phyloP scores from a whole-genome alignment of 2,888 invertebrate species.

The Dascillus cervinus region DNA sequence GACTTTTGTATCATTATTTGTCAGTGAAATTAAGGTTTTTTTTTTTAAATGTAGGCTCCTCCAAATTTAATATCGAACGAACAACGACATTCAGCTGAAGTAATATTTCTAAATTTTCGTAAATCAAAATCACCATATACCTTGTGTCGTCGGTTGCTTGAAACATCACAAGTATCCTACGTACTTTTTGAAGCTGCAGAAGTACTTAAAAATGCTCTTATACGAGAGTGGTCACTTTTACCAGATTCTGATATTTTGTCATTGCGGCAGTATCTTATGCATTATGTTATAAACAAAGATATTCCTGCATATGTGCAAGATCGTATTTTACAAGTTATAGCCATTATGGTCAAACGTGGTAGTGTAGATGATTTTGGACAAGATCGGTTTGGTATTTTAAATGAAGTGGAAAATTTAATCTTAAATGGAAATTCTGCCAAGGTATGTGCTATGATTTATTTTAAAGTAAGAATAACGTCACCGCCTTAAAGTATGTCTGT shows the following conservation, averaged over 20 bases:
- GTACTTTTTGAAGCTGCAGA: constrained; percentile 84
- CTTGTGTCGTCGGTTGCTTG: constrained; percentile 71
- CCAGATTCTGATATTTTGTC: constrained; percentile 61
- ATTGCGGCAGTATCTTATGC: constrained; percentile 68
- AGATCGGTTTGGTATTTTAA: constrained; percentile 59
- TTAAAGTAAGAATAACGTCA: too few species aligned
- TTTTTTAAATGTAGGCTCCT: constrained; percentile 54
- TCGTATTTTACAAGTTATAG: constrained; percentile 66
- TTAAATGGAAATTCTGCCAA: constrained; percentile 56
- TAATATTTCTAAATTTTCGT: constrained; percentile 71
- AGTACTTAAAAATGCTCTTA: constrained; percentile 70
- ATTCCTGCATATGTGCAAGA: constrained; percentile 72
- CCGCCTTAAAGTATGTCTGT: not conserved
- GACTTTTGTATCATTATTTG: constrained; percentile 19
- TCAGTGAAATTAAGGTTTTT: constrained; percentile 7
- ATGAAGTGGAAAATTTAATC: constrained; percentile 71
- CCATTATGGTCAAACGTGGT: constrained; percentile 80
- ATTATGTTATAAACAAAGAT: constrained; percentile 59
- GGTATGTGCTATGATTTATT: too few species aligned
- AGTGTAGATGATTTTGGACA: constrained; percentile 67
- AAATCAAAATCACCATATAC: constrained; percentile 75
- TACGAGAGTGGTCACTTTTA: constrained; percentile 75
- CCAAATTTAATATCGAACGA: constrained; percentile 68
- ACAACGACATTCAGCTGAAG: constrained; percentile 75
- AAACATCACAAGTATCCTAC: constrained; percentile 65